A percentile compares a stretch with the other conserved stretches of the same genome.
Evolutionary conservation across 37 sponge, comb jelly and placozoan species (phyloP).

Genomic region (Diacarnus erythraeanus): DNA sequence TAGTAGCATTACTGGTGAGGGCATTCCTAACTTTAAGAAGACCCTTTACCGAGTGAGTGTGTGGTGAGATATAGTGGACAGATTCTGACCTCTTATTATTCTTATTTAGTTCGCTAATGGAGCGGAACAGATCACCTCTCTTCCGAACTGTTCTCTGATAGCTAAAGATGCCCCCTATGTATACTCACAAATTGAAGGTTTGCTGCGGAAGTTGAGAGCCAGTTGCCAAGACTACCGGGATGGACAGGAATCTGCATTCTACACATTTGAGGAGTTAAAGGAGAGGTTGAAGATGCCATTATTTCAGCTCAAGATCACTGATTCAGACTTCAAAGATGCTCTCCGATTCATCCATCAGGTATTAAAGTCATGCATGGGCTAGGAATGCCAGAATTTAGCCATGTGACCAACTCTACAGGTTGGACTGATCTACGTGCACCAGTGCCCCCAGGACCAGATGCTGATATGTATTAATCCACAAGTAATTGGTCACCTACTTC

Average conservation of each 20-base stretch:
- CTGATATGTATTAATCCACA: slow-evolving; percentile 53
- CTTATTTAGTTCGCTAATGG: background rate
- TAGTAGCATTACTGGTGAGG: slow-evolving; percentile 38
- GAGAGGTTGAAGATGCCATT: slow-evolving; percentile 17
- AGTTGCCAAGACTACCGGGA: background rate
- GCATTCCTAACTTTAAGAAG: slow-evolving; percentile 31
- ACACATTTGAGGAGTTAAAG: slow-evolving; percentile 24
- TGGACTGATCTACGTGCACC: slow-evolving; percentile 25
- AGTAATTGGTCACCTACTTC: slow-evolving; percentile 45
- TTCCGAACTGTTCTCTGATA: slow-evolving; percentile 3
- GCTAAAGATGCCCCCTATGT: slow-evolving; percentile 34
- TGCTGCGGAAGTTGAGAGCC: slow-evolving; percentile 33
- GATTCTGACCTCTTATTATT: background rate
- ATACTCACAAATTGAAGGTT: slow-evolving; percentile 30
- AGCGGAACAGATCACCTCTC: background rate
- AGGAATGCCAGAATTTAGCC: too few species aligned
- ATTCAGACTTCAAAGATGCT: slow-evolving; percentile 26
- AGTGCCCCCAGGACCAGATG: background rate
- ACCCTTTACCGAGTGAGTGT: slow-evolving; percentile 26
- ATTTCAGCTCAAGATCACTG: slow-evolving; percentile 7
- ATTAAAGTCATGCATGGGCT: background rate
- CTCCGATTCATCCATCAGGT: slow-evolving; percentile 66
- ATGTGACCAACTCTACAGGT: too few species aligned
- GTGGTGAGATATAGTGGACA: background rate
- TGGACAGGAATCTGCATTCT: slow-evolving; percentile 39